Evolutionary conservation across 2,888 invertebrate species (phyloP), one percentile per base, ranked within the genome.

Genomic region (Drosophila anceps): DNA sequence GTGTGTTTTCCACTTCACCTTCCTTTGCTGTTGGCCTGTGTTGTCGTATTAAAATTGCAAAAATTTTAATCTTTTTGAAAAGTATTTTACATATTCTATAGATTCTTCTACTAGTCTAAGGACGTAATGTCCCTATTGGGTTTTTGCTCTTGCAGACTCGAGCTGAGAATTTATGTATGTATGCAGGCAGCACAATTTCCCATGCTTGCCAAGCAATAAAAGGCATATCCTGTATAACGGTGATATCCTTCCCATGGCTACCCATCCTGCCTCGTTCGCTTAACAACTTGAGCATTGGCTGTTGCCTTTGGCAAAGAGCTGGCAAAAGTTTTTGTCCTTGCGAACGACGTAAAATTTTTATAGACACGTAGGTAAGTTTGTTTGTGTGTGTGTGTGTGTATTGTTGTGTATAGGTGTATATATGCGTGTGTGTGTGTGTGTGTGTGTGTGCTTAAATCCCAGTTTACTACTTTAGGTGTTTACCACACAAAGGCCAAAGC

Each of bases 381-480:
- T 58, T 59, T 53, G 66, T 51, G 46, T 51, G 68, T 59, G 62
- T 46, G 68, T 54, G 55, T 46, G 57, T 58, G 69, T 51, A 44
- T 68, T 57, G 43, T 65, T 61, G 64, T 48, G 65, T 58, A 51
- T 50, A 54, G 44, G 62, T 69, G 44, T 61, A 62, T 48, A 63
- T 58, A 51, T 50, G 54, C 41, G 62, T 69, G 44, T 48, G 53
- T 55, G 41, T 18, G n/a, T 62, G 59, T 70, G 48, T 61, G 58
- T 58, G 61, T 76, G 57, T 62, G 78, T 75, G 75, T 73, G 82
- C 84, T 84, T 82, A 88, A 88, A 88, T 88, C 90, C 88, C 87
- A 89, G 90, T 90, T 88, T 88, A 88, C 87, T 88, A 90, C 87
- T 88, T 88, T 90, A 88, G 90, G 88, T 86, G 90, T 86, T 90